A percentile compares a stretch with the other conserved stretches of the same genome.
Conservation (phyloP, 2,113 vertebrate genomes). For the Albula glossodonta region DNA sequence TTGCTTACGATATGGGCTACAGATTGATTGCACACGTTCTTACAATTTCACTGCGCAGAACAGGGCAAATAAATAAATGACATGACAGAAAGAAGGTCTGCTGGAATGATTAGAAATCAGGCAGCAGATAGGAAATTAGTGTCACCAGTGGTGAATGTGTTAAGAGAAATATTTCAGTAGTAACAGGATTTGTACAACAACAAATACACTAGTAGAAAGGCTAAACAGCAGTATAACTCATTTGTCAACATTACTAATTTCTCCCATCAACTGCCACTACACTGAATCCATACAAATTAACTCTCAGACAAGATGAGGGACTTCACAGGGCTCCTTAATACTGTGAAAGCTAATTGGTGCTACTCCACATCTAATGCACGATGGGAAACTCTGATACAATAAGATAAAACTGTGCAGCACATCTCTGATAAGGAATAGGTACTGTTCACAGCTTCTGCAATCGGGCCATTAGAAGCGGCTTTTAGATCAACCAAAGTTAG, state of each 20-base stretch:
- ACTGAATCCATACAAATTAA: slow-evolving; percentile 12
- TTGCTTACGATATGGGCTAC: slow-evolving; percentile 27
- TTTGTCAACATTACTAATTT: background rate
- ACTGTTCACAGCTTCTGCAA: slow-evolving; percentile 19
- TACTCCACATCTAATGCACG: background rate
- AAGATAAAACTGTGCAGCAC: slow-evolving; percentile 7
- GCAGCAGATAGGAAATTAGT: slow-evolving; percentile 23
- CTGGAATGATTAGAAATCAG: slow-evolving; percentile 28
- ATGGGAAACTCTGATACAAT: slow-evolving; percentile 9
- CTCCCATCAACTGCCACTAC: background rate
- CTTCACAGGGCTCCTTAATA: slow-evolving; percentile 5
- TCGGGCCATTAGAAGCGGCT: slow-evolving; percentile 25
- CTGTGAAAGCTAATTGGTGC: background rate
- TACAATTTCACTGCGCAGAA: slow-evolving; percentile 10
- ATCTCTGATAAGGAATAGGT: slow-evolving; percentile 11
- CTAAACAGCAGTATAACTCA: slow-evolving; percentile 2
- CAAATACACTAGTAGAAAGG: background rate
- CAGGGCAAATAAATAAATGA: slow-evolving; percentile 20
- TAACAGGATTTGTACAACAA: slow-evolving; percentile 14
- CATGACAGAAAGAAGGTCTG: slow-evolving; percentile 18
- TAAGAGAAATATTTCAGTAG: slow-evolving; percentile 22
- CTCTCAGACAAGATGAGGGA: background rate
- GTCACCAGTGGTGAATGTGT: slow-evolving; percentile 24
- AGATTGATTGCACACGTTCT: slow-evolving; percentile 32
- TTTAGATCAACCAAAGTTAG: background rate